These are phyloP conservation scores for Larimichthys polyactis DNA, from an alignment of 2,113 vertebrate species.

Conservation along the genomic window DNA sequence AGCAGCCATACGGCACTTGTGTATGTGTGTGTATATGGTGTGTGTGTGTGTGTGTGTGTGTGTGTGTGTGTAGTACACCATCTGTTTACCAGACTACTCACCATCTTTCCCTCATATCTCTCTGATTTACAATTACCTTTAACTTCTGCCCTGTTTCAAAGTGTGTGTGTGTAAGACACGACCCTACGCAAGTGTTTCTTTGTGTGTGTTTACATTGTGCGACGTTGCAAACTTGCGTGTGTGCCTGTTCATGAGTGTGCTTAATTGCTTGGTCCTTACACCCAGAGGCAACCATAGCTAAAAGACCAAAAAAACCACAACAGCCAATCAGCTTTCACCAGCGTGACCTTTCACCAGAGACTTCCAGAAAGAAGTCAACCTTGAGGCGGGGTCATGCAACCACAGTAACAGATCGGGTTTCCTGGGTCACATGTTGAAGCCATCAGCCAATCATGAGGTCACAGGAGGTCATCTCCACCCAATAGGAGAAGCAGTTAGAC, in stretches of 20 bases:
- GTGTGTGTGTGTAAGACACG: slow-evolving; percentile 71
- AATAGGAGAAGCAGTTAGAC: slow-evolving; percentile 72
- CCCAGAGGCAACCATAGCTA: slow-evolving; percentile 72
- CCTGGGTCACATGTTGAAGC: slow-evolving; percentile 85
- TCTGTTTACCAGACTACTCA: slow-evolving; percentile 77
- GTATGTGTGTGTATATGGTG: slow-evolving; percentile 26
- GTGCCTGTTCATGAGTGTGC: slow-evolving; percentile 21
- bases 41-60: slow-evolving; percentile 32
- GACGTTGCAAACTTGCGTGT: neutral
- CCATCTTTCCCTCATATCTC: slow-evolving; percentile 76
- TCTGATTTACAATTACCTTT: slow-evolving; percentile 81
- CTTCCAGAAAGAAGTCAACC: slow-evolving; percentile 77
- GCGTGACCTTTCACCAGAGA: slow-evolving; percentile 63
- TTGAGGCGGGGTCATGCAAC: slow-evolving; percentile 78
- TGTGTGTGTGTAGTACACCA: slow-evolving; percentile 67
- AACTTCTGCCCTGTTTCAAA: slow-evolving; percentile 73
- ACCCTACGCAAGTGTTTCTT: slow-evolving; percentile 46
- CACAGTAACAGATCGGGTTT: slow-evolving; percentile 77
- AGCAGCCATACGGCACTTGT: slow-evolving; percentile 63
- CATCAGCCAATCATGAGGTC: slow-evolving; percentile 79
- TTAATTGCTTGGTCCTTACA: slow-evolving; percentile 71
- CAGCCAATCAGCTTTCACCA: slow-evolving; percentile 72
- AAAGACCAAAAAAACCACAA: slow-evolving; percentile 50
- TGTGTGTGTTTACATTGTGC: slow-evolving; percentile 27
- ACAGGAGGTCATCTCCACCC: slow-evolving; percentile 68